phyloP scores from a whole-genome alignment of 2,797 vertebrate genomes.

The Austrolebias charrua region DNA sequence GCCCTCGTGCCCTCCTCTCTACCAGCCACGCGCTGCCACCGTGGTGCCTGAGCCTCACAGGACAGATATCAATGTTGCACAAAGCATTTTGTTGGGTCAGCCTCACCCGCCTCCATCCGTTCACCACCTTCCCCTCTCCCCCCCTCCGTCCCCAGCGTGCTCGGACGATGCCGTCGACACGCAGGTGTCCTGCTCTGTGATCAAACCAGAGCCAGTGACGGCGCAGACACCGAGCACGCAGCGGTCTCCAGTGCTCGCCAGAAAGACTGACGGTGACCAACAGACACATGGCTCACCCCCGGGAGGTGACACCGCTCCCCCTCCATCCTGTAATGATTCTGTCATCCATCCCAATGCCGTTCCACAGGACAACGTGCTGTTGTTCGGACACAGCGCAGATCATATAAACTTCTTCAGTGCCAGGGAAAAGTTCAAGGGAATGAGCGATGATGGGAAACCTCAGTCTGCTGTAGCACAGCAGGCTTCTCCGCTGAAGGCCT shows the following conservation, averaged over 20 bases:
- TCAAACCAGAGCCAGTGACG: constrained; percentile 52
- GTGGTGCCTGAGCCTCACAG: constrained; percentile 66
- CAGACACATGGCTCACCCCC: constrained; percentile 52
- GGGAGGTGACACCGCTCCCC: constrained; percentile 31
- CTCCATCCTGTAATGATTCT: constrained; percentile 46
- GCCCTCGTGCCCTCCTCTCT: constrained; percentile 47
- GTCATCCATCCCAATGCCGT: constrained; percentile 64
- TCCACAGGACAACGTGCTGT: constrained; percentile 55
- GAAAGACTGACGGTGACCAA: constrained; percentile 53
- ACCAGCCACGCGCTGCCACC: constrained; percentile 57
- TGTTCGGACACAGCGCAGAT: constrained; percentile 84
- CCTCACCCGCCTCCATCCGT: constrained; percentile 79
- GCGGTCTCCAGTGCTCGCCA: constrained; percentile 50
- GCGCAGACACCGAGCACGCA: constrained; percentile 56
- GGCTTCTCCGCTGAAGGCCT: constrained; percentile 49
- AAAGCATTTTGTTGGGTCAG: constrained; percentile 74
- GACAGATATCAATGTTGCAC: constrained; percentile 47
- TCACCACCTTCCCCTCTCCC: constrained; percentile 80
- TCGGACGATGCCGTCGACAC: constrained; percentile 23
- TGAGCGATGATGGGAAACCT: constrained; percentile 86
- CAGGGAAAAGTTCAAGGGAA: constrained; percentile 93
- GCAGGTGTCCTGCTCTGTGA: constrained; percentile 29
- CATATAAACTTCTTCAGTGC: constrained; percentile 97
- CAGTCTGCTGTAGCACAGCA: constrained; percentile 73
- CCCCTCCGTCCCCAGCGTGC: constrained; percentile 31